Base-by-base conservation (phyloP, 2,797 vertebrate genomes). In the Acomys russatus region DNA sequence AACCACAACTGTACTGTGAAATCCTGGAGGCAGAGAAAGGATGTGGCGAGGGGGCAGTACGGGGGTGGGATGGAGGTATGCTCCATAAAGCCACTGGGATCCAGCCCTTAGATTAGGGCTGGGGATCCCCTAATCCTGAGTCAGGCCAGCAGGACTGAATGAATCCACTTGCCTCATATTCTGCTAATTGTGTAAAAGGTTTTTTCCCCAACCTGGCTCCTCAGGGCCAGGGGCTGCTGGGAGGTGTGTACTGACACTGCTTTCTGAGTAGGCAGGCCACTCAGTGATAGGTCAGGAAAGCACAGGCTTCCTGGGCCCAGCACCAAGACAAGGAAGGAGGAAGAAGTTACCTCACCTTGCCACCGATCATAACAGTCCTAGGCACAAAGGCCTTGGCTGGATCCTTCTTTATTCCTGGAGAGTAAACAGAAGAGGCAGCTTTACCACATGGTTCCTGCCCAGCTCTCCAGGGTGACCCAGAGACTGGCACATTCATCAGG, bases 361-460 rank as follows among this genome's bases (percentile, higher is more conserved):
- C 99, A 93, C 99, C 99, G 0, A 99, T 99, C 98, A 99, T 99
- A 85, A 99, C 96, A 0, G 99, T 99, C 97, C 99, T 99, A 94
- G 99, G 99, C 92, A 99, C 99, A 96, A 98, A 99, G 94, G 98
- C 96, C 96, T 98, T 99, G 96, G 98, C 97, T 4, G 99, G 99
- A 70, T 99, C 97, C 38, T 98, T 99, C 96, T 99, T 99, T 97
- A 99, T 99, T 71, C 99, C 99, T 99, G 97, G 44, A 98, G 97
- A 79, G 97, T 68, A 73, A 97, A 84, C 1, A 74, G 74, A 90
- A 51, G 90, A 79, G 56, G 54, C 71, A 63, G n/a, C 25, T 10
- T 30, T 20, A 33, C 64, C 30, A 8, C 85, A 89, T 20, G 0
- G 0, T 15, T 38, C 5, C 30, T 61, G 51, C 73, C 23, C 6